Percentiles rank a stretch among this genome's conserved stretches.
These are phyloP conservation scores for Sthenelais limicola DNA, from an alignment of 2,888 invertebrate genomes.

Conservation along the genomic window DNA sequence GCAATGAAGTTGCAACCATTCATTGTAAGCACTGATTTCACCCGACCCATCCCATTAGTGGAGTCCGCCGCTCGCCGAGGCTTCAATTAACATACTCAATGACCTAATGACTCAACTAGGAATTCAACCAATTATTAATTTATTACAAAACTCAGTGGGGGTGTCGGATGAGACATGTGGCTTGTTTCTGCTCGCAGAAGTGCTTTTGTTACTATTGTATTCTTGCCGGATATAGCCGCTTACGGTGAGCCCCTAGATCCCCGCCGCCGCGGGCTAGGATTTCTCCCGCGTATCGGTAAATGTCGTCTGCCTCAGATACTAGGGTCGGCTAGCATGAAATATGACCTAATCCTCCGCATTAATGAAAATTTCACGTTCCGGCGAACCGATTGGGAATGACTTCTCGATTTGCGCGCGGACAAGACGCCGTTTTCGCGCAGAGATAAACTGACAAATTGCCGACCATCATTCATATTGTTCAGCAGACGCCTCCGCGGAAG, in stretches of 20 bases:
- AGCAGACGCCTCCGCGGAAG: conserved; percentile 4
- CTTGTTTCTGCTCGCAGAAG: too few relatives aligned
- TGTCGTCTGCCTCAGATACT: too few relatives aligned
- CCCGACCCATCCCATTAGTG: conserved; percentile 36
- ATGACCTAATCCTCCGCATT: conserved; percentile 33
- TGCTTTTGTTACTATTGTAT: too few relatives aligned
- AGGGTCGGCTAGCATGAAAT: conserved; percentile 30
- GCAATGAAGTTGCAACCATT: conserved; percentile 15
- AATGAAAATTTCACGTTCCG: conserved; percentile 41
- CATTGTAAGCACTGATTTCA: neutral
- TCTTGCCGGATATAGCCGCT: too few relatives aligned
- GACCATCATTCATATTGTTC: conserved; percentile 15
- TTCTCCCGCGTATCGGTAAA: too few relatives aligned
- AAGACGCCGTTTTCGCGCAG: neutral
- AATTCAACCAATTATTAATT: conserved; percentile 27
- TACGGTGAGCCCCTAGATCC: too few relatives aligned
- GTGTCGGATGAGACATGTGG: conserved; percentile 1
- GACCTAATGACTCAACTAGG: conserved; percentile 9
- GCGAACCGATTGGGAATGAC: conserved; percentile 25
- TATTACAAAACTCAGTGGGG: conserved; percentile 11
- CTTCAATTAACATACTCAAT: conserved; percentile 32
- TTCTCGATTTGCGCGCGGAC: conserved; percentile 14
- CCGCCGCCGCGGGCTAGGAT: too few relatives aligned
- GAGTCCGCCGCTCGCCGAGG: neutral
- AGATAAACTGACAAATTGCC: conserved; percentile 36